Evolutionary conservation across 2,113 vertebrate genomes (phyloP).

Genomic region (Bufo gargarizans): DNA sequence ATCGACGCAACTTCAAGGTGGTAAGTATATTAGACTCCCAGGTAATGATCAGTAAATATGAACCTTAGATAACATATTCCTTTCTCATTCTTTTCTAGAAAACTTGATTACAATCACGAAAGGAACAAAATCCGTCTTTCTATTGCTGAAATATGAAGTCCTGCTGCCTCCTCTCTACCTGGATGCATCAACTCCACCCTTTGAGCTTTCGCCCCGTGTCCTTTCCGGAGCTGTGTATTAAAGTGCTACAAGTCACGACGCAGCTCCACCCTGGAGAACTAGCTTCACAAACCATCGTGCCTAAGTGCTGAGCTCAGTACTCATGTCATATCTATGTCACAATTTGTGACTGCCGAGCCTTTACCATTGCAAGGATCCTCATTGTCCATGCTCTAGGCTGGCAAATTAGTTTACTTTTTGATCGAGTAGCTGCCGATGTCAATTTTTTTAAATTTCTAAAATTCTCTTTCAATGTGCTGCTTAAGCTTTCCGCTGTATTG

Average conservation of each 20-base stretch:
- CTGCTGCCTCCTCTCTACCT: conserved; percentile 25
- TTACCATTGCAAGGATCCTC: not conserved
- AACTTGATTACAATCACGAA: not conserved
- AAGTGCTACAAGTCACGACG: not conserved
- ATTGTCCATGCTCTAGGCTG: not conserved
- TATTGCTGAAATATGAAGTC: conserved; percentile 1
- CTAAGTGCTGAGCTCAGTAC: not conserved
- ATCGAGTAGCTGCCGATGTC: conserved; percentile 2
- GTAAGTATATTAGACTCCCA: too few species aligned
- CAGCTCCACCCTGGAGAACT: not conserved
- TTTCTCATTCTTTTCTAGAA: conserved; percentile 26
- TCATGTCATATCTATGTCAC: not conserved
- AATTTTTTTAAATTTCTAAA: not conserved
- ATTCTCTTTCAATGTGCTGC: conserved; percentile 8
- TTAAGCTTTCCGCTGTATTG: not conserved
- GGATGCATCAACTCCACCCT: not conserved
- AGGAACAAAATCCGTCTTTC: not conserved
- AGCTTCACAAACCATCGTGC: not conserved
- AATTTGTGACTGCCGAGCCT: not conserved
- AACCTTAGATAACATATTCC: too few species aligned
- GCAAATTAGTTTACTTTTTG: not conserved
- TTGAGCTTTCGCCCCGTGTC: not conserved
- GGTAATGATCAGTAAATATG: too few species aligned
- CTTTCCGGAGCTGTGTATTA: conserved; percentile 7
- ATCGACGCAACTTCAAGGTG: too few species aligned